A percentile compares a stretch with the other conserved stretches of the same genome.
phyloP scores from a whole-genome alignment of 1,140 invertebrate genomes.

The Leguminivora glycinivorella region DNA sequence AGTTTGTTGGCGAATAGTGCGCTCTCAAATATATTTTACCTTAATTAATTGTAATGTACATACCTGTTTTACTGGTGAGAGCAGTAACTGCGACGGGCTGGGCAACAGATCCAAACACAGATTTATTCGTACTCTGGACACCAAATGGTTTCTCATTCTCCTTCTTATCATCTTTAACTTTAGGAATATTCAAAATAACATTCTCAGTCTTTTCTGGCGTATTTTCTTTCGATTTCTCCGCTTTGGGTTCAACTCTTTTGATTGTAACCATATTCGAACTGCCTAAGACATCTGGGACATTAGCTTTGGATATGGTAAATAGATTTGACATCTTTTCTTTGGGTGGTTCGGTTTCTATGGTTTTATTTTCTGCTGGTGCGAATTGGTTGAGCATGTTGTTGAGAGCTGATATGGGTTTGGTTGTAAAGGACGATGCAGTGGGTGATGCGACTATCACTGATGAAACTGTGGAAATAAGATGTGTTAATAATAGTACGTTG shows the following conservation, averaged over 20 bases:
- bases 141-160: slow-evolving; percentile 49
- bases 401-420: slow-evolving; percentile 45
- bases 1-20: no score
- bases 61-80: background rate
- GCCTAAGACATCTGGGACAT: slow-evolving; percentile 52
- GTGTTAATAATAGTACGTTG: background rate
- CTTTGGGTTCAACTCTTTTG: slow-evolving; percentile 42
- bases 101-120: slow-evolving; percentile 20
- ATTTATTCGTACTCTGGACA: slow-evolving; percentile 39
- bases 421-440: slow-evolving; percentile 34
- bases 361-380: slow-evolving; percentile 41
- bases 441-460: slow-evolving; percentile 26
- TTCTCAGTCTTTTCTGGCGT: slow-evolving; percentile 40
- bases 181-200: slow-evolving; percentile 26
- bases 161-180: slow-evolving; percentile 38
- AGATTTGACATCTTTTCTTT: slow-evolving; percentile 46
- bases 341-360: slow-evolving; percentile 53
- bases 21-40: no score
- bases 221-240: slow-evolving; percentile 48
- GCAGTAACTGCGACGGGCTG: slow-evolving; percentile 34
- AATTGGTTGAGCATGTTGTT: slow-evolving; percentile 45
- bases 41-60: background rate
- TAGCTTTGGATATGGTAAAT: slow-evolving; percentile 41
- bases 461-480: slow-evolving; percentile 31
- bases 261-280: slow-evolving; percentile 43